These are phyloP conservation scores for Schizopygopsis pylzovi DNA, from an alignment of 2,797 vertebrate genomes.

Conservation along the genomic window DNA sequence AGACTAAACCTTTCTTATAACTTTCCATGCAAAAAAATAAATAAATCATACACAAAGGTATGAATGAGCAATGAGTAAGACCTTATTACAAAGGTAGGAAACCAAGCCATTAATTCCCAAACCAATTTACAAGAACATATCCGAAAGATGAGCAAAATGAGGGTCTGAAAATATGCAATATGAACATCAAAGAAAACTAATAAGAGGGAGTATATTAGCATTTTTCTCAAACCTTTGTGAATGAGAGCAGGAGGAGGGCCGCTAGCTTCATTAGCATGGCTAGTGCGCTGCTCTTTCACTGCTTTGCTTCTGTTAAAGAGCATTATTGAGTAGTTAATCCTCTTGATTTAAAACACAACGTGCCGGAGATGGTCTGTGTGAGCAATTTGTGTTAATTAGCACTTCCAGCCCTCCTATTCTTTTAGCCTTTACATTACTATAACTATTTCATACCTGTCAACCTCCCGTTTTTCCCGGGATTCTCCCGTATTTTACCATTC, in stretches of 20 bases:
- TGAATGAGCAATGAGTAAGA: neutral
- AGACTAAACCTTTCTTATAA: neutral
- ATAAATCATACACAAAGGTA: conserved; percentile 5
- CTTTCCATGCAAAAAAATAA: neutral
- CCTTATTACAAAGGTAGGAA: conserved; percentile 16
- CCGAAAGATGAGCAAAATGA: neutral
- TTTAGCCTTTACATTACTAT: no score
- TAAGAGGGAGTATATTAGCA: conserved; percentile 15
- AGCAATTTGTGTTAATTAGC: conserved; percentile 45
- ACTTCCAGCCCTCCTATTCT: conserved; percentile 34
- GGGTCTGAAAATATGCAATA: neutral
- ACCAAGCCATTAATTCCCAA: conserved; percentile 15
- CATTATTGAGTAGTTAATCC: conserved; percentile 49
- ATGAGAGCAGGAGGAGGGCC: conserved; percentile 11
- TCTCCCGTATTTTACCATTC: no score
- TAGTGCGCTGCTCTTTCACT: conserved; percentile 7
- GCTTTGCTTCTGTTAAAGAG: conserved; percentile 33
- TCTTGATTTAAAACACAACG: conserved; percentile 48
- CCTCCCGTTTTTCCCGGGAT: no score
- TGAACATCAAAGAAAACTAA: conserved; percentile 34
- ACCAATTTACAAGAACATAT: conserved; percentile 6
- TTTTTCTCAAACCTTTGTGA: conserved; percentile 29
- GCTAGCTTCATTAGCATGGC: conserved; percentile 36
- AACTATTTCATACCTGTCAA: no score
- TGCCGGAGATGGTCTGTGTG: conserved; percentile 4